Base-by-base conservation (phyloP, 2,888 invertebrate species). In the Junonia oenone region DNA sequence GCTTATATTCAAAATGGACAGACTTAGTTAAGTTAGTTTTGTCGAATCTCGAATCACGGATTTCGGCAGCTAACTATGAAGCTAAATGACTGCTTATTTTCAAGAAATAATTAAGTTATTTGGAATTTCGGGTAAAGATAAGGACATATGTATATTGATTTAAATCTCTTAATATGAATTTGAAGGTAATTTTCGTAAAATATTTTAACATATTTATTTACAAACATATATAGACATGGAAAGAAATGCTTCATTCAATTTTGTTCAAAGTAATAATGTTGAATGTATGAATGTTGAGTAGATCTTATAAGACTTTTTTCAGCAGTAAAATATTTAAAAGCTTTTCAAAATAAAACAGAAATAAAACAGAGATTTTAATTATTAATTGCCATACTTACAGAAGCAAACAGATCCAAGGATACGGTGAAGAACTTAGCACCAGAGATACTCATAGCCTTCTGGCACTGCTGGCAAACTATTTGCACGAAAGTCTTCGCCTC, bases 351-450 rank as follows among this genome's bases (percentile, higher is more conserved):
- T n/a, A n/a, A n/a, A n/a, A n/a, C n/a, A n/a, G n/a, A n/a, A n/a
- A n/a, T n/a, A n/a, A n/a, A n/a, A n/a, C n/a, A 33, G 11, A 33
- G 31, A 33, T n/a, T 4, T 11, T n/a, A 11, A 33, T n/a, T n/a
- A n/a, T 9, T 3, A 13, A 29, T 27, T 14, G 6, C 5, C 37
- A 26, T 63, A 86, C 93, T 92, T 89, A 96, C 96, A 82, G 96
- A 96, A 71, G 96, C 96, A 71, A 97, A 97, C 68, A 97, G 84
- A 92, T 96, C 96, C 72, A 96, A 81, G 0, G 96, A 96, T 0
- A 97, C 96, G 0, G 96, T 97, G 76, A 97, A 97, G 85, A 97
- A 96, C 78, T 96, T 96, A 0, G 96, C 96, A 61, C 96, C 96
- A 0, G 96, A 96, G 73, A 97, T 96, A 63, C 95, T 95, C 93